These are phyloP conservation scores for Anguilla rostrata DNA, from an alignment of 2,113 vertebrate genomes.

Conservation along the genomic window DNA sequence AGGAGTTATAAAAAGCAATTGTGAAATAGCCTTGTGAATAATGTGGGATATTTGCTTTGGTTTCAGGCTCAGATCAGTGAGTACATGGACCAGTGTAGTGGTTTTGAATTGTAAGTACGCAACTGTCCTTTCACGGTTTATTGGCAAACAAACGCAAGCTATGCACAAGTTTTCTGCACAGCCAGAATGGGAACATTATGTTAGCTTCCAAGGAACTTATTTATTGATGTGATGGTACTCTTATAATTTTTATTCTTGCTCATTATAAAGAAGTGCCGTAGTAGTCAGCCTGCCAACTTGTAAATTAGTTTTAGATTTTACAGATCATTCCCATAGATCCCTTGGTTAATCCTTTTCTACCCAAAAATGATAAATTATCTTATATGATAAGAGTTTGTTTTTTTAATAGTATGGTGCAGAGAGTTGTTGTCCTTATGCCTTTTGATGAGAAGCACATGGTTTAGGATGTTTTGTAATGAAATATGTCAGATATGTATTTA, in stretches of 20 bases:
- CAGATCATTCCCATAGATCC: background rate
- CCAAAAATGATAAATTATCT: background rate
- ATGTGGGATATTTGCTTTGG: conserved; percentile 37
- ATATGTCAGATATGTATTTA: background rate
- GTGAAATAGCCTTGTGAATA: background rate
- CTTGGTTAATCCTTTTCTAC: background rate
- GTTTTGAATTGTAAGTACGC: conserved; percentile 91
- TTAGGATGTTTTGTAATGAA: background rate
- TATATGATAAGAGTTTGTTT: too few relatives aligned
- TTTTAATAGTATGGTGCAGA: too few relatives aligned
- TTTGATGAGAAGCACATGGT: too few relatives aligned
- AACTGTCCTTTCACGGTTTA: background rate
- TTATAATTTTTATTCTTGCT: background rate
- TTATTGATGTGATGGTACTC: background rate
- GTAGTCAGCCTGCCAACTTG: background rate
- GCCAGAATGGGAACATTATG: background rate
- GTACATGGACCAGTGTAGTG: conserved; percentile 93
- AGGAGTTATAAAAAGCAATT: background rate
- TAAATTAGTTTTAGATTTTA: background rate
- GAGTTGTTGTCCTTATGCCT: background rate
- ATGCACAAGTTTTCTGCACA: background rate
- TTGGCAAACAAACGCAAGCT: background rate
- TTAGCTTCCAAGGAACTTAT: background rate
- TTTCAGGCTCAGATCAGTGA: conserved; percentile 85
- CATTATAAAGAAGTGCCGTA: background rate